These are phyloP conservation scores for Prunella himalayana DNA, from an alignment of 2,113 vertebrate species.

Conservation along the genomic window DNA sequence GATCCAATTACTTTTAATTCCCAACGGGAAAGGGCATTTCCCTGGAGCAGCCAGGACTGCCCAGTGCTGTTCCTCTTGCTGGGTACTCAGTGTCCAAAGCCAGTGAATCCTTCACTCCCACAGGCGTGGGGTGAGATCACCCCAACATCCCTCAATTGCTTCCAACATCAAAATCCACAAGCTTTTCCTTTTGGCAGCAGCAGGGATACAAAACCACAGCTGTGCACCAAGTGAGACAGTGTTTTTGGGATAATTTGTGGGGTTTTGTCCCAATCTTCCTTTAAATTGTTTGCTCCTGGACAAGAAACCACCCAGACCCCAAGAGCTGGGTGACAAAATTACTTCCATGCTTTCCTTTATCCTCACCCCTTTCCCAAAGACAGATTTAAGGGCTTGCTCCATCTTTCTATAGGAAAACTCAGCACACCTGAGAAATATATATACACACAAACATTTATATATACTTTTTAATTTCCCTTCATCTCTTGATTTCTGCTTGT, in stretches of 20 bases:
- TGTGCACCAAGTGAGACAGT: background rate
- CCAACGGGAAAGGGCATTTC: background rate
- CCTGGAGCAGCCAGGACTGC: background rate
- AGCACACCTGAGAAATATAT: background rate
- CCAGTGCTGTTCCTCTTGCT: background rate
- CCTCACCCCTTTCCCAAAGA: background rate
- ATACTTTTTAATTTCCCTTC: background rate
- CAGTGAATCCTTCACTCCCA: background rate
- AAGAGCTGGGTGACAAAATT: background rate
- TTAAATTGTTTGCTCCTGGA: background rate
- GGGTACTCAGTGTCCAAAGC: background rate
- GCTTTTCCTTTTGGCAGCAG: background rate
- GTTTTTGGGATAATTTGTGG: background rate
- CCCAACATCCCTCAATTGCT: background rate
- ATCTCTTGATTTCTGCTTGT: background rate
- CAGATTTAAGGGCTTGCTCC: background rate
- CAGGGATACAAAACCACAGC: background rate
- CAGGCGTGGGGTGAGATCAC: background rate
- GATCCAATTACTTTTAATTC: slow-evolving; percentile 34
- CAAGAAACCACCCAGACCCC: background rate
- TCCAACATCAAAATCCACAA: background rate
- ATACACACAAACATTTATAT: accelerated
- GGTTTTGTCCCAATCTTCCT: background rate
- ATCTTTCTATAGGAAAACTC: background rate
- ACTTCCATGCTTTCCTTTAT: background rate